phyloP scores from a whole-genome alignment of 2,888 invertebrate genomes.

The Synanthedon vespiformis region DNA sequence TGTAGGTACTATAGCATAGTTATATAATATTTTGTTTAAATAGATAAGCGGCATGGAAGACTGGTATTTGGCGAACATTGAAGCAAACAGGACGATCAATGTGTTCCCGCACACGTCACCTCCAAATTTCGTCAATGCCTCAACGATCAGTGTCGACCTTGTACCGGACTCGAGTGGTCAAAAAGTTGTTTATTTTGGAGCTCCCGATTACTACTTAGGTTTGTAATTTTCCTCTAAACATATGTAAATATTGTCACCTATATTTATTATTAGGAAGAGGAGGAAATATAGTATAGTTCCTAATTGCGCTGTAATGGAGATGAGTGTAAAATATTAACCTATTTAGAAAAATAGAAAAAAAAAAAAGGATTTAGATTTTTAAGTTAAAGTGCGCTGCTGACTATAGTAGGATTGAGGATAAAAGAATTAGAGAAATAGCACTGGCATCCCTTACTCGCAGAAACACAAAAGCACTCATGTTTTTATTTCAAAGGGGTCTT shows the following conservation, averaged over 20 bases:
- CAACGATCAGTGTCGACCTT: constrained; percentile 65
- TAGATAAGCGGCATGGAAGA: constrained; percentile 73
- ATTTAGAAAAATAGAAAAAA: no score
- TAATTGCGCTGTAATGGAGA: no score
- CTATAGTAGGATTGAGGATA: no score
- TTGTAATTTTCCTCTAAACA: constrained; percentile 6
- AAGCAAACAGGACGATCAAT: constrained; percentile 48
- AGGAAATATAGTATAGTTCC: not conserved
- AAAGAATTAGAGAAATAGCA: no score
- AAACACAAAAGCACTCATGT: no score
- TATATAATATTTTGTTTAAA: no score
- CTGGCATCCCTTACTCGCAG: no score
- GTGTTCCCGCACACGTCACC: constrained; percentile 29
- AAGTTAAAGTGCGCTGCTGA: no score
- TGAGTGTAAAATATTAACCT: no score
- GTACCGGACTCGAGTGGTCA: constrained; percentile 41
- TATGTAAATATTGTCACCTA: not conserved
- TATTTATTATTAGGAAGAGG: not conserved
- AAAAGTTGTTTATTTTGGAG: constrained; percentile 80
- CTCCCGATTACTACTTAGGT: constrained; percentile 79
- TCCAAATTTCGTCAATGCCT: constrained; percentile 50
- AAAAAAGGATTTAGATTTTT: no score
- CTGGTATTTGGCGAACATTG: constrained; percentile 75
- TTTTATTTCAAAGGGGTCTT: no score
- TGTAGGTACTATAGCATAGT: no score